Evolutionary conservation across 2,113 vertebrate genomes (phyloP).

Genomic region (Rhea americana): DNA sequence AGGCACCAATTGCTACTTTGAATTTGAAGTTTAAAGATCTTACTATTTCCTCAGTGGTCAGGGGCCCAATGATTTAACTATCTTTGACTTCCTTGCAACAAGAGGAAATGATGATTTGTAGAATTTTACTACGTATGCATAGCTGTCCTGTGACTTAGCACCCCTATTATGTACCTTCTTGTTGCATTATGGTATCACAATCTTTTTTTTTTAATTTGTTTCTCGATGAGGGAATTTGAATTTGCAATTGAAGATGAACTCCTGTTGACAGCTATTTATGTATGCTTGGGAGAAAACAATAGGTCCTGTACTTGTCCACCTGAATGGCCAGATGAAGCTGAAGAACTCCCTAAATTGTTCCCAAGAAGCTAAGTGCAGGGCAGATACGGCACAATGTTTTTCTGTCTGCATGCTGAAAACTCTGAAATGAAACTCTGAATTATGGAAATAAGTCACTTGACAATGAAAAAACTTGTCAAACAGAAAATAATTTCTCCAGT

Average conservation of each 20-base stretch:
- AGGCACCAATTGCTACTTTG: neutral
- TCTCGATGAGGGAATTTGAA: neutral
- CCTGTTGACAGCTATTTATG: neutral
- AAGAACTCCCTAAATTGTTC: neutral
- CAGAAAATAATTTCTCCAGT: too few species aligned
- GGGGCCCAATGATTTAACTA: neutral
- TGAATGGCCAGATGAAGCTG: neutral
- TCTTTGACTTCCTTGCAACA: neutral
- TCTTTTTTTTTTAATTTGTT: neutral
- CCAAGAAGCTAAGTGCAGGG: neutral
- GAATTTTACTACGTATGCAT: fast-evolving
- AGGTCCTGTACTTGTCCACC: neutral
- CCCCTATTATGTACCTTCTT: neutral
- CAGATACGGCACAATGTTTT: neutral
- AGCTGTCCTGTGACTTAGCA: neutral
- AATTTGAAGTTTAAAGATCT: neutral
- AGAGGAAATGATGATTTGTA: neutral
- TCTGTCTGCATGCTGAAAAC: neutral
- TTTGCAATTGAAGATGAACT: neutral
- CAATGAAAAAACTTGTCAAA: neutral
- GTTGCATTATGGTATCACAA: neutral
- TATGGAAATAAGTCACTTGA: neutral
- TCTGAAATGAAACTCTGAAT: neutral
- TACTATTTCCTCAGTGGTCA: neutral
- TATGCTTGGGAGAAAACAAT: neutral